Conservation (phyloP, 2,888 invertebrate species). For the Drosophila lutescens region DNA sequence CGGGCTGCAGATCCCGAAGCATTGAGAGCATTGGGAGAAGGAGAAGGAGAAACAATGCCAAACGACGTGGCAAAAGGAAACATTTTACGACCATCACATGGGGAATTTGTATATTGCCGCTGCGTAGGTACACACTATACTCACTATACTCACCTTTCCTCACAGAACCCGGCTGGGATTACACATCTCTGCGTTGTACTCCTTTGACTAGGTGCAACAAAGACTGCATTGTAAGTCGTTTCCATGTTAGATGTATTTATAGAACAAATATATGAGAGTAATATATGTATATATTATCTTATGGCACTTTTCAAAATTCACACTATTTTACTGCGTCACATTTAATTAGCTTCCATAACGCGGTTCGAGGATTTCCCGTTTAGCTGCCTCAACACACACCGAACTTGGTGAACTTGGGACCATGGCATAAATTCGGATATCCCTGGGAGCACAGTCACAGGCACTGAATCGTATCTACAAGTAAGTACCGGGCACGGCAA, state of each 20-base stretch:
- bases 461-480: no score
- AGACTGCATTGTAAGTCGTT: neutral
- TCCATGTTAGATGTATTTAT: neutral
- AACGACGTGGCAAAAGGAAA: constrained; percentile 19
- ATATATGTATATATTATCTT: constrained; percentile 14
- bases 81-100: constrained; percentile 1
- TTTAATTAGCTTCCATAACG: constrained; percentile 15
- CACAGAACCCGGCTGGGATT: constrained; percentile 1
- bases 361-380: neutral
- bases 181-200: neutral
- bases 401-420: neutral
- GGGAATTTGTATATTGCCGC: neutral
- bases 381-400: neutral
- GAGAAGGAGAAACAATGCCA: neutral
- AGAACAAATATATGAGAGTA: neutral
- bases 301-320: constrained; percentile 56
- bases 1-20: constrained; percentile 5
- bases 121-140: neutral
- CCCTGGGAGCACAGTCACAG: neutral
- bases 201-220: constrained; percentile 15
- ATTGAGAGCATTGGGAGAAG: neutral
- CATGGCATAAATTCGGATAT: neutral
- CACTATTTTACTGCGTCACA: constrained; percentile 42
- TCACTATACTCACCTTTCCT: constrained; percentile 16
- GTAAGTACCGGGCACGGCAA: no score